Percentiles rank a stretch among this genome's conserved stretches.
Conservation (phyloP, 2,797 vertebrate species). For the Halcyon badia region DNA sequence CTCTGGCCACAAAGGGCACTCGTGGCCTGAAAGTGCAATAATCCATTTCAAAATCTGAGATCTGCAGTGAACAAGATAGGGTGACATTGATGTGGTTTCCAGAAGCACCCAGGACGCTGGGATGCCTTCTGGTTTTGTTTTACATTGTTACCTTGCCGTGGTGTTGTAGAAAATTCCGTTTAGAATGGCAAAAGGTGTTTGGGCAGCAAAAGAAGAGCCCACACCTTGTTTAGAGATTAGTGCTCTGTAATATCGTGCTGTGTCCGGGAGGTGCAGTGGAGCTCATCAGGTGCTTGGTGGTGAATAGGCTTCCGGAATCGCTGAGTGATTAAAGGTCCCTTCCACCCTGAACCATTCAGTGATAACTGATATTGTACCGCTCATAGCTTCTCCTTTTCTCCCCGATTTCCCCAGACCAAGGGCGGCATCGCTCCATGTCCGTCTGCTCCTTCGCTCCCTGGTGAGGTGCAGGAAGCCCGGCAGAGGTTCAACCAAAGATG, state of each 20-base stretch:
- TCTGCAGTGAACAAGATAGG: neutral
- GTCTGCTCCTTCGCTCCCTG: neutral
- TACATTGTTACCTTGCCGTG: neutral
- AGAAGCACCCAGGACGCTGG: neutral
- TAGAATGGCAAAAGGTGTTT: neutral
- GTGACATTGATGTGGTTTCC: neutral
- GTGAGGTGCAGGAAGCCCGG: rapidly evolving
- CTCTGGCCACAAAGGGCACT: neutral
- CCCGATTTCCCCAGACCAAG: rapidly evolving
- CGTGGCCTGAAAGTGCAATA: neutral
- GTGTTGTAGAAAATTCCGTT: neutral
- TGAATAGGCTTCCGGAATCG: too few species aligned
- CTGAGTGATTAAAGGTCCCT: neutral
- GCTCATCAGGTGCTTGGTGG: neutral
- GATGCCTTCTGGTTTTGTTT: neutral
- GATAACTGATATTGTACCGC: neutral
- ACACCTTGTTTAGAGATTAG: neutral
- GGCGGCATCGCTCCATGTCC: neutral
- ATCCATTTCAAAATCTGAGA: conserved; percentile 28
- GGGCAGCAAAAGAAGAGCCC: neutral
- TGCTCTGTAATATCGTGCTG: neutral
- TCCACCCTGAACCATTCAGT: neutral
- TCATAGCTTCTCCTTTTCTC: neutral
- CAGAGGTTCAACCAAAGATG: neutral
- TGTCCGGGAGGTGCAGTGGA: neutral